Base-by-base conservation (phyloP, 2,797 vertebrate species). In the Acanthurus lineatus region DNA sequence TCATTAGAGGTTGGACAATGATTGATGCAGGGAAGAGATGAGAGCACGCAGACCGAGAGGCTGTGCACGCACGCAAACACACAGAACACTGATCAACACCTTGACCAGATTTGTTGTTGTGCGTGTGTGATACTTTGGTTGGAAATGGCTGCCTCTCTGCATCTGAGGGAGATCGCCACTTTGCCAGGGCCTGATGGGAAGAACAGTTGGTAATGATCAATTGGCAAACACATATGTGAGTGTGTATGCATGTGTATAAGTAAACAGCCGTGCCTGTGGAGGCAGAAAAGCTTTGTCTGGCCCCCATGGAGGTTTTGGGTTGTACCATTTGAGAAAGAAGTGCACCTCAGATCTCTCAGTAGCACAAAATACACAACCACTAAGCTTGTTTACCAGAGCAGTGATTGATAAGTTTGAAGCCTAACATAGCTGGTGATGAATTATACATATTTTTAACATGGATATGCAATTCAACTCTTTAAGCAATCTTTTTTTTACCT, bases 1-100 rank as follows among this genome's bases (percentile, higher is more conserved):
- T 92, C 92, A 90, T 92, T 91, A 89, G 86, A 83, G 75, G 83
- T 86, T 84, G 90, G 91, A 92, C 87, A 90, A 62, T 89, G 90
- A 94, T 88, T 85, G 92, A 94, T 91, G 86, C 40, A 44, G 62
- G 79, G 49, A 82, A 64, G 64, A 82, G 70, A 73, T 65, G 80
- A 68, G 77, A 69, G 66, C 54, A 60, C 60, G 71, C 56, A 75
- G 68, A 70, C 65, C 20, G 40, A 73, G 69, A 45, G 51, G 71
- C 83, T 57, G 60, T 62, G 73, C 59, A 79, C 75, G 78, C 64
- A 40, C 66, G 73, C 59, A 79, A 77, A 80, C 64, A 40, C 66
- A 73, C 57, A 49, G 68, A 32, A 67, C 20, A 20, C 62, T 73
- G 51, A 56, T 72, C 25, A 68, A 66, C 76, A 77, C 77, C 58